Conservation (phyloP, 2,888 invertebrate species). For the Coelogynopora nodosa region DNA sequence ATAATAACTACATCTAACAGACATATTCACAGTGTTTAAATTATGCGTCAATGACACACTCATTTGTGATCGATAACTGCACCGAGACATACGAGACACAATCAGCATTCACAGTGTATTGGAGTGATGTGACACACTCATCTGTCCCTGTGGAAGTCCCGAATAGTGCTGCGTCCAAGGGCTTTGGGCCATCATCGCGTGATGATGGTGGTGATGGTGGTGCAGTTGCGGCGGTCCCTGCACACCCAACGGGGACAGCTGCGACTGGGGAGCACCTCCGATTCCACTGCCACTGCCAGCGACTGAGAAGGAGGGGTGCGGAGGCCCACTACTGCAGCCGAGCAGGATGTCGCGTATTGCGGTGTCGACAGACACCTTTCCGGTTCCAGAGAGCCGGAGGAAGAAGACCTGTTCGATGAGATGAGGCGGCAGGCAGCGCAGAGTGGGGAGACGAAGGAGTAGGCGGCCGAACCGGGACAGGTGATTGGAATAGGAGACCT, state of each 20-base stretch:
- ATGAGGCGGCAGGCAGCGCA: background rate
- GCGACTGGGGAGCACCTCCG: background rate
- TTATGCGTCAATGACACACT: too few species aligned
- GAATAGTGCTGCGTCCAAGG: conserved; percentile 14
- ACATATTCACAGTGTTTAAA: too few species aligned
- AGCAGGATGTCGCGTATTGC: background rate
- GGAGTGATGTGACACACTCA: background rate
- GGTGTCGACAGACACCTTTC: background rate
- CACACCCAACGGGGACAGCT: background rate
- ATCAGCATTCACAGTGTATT: background rate
- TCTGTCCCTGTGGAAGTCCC: background rate
- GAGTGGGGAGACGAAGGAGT: conserved; percentile 16
- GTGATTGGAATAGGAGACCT: background rate
- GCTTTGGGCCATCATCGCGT: background rate
- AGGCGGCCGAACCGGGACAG: conserved; percentile 6
- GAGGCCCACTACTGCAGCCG: background rate
- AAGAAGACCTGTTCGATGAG: conserved; percentile 12
- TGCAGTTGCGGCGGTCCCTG: background rate
- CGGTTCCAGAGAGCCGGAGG: conserved; percentile 10
- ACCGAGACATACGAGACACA: too few species aligned
- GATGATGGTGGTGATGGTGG: background rate
- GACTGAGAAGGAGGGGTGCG: background rate
- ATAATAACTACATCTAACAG: too few species aligned
- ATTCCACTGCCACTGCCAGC: background rate
- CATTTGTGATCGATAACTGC: too few species aligned